Evolutionary conservation across 2,888 invertebrate species (phyloP).

Genomic region (Cerceris ruficornis): DNA sequence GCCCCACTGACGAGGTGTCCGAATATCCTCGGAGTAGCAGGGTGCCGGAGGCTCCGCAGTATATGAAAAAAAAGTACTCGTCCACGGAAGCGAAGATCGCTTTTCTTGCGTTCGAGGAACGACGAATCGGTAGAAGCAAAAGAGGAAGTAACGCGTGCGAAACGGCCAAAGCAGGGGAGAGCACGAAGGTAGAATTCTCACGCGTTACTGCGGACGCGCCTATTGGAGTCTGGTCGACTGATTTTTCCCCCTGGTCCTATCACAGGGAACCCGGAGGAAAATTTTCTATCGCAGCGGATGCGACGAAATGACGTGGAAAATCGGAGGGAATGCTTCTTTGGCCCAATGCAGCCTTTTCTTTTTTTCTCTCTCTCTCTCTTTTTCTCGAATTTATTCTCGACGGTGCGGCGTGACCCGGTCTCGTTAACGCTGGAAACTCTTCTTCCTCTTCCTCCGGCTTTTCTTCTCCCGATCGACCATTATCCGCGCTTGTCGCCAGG

Average conservation of each 20-base stretch:
- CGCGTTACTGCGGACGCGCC: constrained; percentile 57
- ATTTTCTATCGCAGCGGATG: constrained; percentile 64
- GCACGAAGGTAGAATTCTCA: constrained; percentile 37
- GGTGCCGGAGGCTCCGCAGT: too few relatives aligned
- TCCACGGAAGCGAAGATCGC: too few relatives aligned
- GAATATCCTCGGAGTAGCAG: too few relatives aligned
- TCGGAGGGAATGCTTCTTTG: constrained; percentile 56
- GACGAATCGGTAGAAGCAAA: constrained; percentile 19
- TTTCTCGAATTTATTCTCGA: constrained; percentile 38
- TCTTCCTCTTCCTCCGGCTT: constrained; percentile 20
- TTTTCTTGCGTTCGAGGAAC: background rate
- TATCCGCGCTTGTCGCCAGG: constrained; percentile 28
- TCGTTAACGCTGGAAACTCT: constrained; percentile 52
- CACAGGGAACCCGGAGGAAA: constrained; percentile 52
- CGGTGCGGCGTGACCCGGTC: constrained; percentile 40
- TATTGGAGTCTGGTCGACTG: constrained; percentile 59
- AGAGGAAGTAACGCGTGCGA: constrained; percentile 42
- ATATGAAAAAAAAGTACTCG: too few relatives aligned
- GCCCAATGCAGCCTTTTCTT: constrained; percentile 54
- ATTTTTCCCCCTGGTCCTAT: constrained; percentile 56
- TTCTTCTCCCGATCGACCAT: constrained; percentile 30
- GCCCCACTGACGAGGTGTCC: too few relatives aligned
- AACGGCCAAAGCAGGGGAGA: constrained; percentile 21
- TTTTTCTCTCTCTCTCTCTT: constrained; percentile 15
- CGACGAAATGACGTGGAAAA: constrained; percentile 63